A percentile compares a stretch with the other conserved stretches of the same genome.
Evolutionary conservation across 2,797 vertebrate species (phyloP).

Genomic region (Cirrhinus mrigala): DNA sequence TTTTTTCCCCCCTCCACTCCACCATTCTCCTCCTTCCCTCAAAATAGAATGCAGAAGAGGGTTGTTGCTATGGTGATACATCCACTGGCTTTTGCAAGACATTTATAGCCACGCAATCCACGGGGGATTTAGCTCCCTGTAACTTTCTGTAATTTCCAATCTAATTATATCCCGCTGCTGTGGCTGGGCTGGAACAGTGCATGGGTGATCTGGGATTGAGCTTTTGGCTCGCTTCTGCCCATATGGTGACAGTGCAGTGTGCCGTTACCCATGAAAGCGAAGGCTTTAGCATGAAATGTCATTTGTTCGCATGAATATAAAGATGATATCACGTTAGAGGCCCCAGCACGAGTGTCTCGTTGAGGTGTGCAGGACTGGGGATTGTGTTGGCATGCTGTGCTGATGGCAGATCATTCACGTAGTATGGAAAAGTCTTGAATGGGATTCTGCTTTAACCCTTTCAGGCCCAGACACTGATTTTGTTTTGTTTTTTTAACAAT

Average conservation of each 20-base stretch:
- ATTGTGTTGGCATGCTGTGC: not conserved
- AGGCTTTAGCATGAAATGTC: slow-evolving; percentile 36
- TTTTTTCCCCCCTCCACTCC: slow-evolving; percentile 41
- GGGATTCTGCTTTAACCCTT: not conserved
- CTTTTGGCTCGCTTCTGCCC: slow-evolving; percentile 29
- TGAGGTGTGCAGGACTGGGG: not conserved
- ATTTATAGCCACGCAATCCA: slow-evolving; percentile 84
- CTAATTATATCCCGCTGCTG: slow-evolving; percentile 83
- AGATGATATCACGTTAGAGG: slow-evolving; percentile 20
- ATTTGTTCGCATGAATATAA: slow-evolving; percentile 42
- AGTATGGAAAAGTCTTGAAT: slow-evolving; percentile 16
- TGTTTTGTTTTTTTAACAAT: not conserved
- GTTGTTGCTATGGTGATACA: slow-evolving; percentile 87
- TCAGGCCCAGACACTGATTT: too few species aligned
- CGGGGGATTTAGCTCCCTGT: slow-evolving; percentile 81
- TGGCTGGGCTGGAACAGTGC: slow-evolving; percentile 50
- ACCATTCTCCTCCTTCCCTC: slow-evolving; percentile 71
- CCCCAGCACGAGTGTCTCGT: not conserved
- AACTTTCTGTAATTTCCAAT: slow-evolving; percentile 85
- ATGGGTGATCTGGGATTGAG: slow-evolving; percentile 53
- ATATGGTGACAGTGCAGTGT: slow-evolving; percentile 47
- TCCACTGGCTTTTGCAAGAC: slow-evolving; percentile 84
- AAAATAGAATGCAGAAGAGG: slow-evolving; percentile 84
- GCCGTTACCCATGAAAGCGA: slow-evolving; percentile 33
- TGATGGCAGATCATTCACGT: not conserved